A percentile compares a stretch with the other conserved stretches of the same genome.
phyloP scores from a whole-genome alignment of 2,113 vertebrate genomes.

The Gulo gulo region DNA sequence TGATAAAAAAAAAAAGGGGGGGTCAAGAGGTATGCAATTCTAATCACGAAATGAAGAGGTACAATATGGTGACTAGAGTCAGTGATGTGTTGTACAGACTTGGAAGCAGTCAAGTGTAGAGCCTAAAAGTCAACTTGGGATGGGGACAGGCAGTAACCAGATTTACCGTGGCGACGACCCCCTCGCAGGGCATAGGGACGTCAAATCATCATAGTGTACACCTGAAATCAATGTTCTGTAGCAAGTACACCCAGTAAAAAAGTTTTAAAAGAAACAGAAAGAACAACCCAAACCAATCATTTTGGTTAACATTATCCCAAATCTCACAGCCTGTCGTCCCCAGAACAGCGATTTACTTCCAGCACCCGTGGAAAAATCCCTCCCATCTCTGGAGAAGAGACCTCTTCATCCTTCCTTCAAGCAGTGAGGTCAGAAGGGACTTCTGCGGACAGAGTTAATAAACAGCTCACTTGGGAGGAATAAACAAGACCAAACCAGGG shows the following conservation, averaged over 20 bases:
- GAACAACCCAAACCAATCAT: not conserved
- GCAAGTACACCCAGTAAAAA: not conserved
- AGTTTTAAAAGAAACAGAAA: not conserved
- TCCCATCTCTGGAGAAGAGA: not conserved
- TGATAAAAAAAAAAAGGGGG: not conserved
- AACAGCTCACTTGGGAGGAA: constrained; percentile 53
- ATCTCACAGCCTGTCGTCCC: not conserved
- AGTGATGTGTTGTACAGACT: not conserved
- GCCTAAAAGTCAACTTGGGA: not conserved
- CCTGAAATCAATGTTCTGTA: not conserved
- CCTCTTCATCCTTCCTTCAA: not conserved
- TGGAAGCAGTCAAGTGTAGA: not conserved
- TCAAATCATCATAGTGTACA: not conserved
- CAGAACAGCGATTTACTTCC: not conserved
- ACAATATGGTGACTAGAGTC: not conserved
- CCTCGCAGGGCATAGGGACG: not conserved
- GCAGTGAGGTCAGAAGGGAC: constrained; percentile 35
- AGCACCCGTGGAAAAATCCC: not conserved
- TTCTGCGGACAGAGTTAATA: constrained; percentile 21
- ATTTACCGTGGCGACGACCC: not conserved
- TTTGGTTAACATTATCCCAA: not conserved
- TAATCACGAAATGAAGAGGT: not conserved
- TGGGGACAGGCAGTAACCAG: not conserved
- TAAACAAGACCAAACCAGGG: constrained; percentile 48
- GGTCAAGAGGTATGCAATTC: not conserved